Conservation (phyloP, 1,140 invertebrate genomes). For the Amyelois transitella region DNA sequence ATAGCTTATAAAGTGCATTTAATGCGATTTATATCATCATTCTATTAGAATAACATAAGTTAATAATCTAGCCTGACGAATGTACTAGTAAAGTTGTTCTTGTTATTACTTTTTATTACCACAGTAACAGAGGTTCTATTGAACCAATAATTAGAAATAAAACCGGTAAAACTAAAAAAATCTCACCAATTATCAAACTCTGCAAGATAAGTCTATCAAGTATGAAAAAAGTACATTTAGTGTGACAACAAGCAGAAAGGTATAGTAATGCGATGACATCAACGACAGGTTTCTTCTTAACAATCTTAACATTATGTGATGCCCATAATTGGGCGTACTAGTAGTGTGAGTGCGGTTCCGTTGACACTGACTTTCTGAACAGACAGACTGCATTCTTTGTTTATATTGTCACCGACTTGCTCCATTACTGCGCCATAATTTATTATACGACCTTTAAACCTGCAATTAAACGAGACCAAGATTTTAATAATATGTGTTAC, state of each 20-base stretch:
- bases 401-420: neutral
- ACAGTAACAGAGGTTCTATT: too few relatives aligned
- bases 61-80: neutral
- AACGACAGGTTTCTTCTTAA: neutral
- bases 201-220: too few relatives aligned
- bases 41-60: neutral
- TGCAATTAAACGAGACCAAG: too few relatives aligned
- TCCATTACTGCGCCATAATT: neutral
- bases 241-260: too few relatives aligned
- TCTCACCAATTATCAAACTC: too few relatives aligned
- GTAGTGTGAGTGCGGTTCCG: neutral
- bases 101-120: too few relatives aligned
- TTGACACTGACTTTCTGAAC: neutral
- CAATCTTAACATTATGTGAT: neutral
- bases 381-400: neutral
- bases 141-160: too few relatives aligned
- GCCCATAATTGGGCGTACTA: neutral
- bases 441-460: neutral
- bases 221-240: too few relatives aligned
- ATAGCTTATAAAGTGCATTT: neutral
- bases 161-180: neutral
- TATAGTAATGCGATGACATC: neutral
- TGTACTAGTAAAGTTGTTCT: neutral
- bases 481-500: too few relatives aligned
- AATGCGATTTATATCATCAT: neutral